Base-by-base conservation (phyloP, 2,113 vertebrate species). In the Cacatua alba region DNA sequence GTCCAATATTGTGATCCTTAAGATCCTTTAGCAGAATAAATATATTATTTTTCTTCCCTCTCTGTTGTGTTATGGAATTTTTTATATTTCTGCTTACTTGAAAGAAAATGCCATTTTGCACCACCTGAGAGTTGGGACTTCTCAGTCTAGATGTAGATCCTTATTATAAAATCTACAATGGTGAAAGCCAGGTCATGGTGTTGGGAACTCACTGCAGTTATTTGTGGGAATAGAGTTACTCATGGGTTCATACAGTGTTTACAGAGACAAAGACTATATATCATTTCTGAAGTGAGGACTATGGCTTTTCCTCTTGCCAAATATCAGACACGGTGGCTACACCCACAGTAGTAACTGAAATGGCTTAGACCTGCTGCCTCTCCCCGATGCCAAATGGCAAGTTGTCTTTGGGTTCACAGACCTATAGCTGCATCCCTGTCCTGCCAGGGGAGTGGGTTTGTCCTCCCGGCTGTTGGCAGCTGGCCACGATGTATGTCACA, bases 41-140 rank as follows among this genome's bases (percentile, higher is more conserved):
- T 17, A 17, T 11, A 7, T 65, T 37, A 33, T 59, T 70, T 70
- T 76, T 6, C n/a, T 76, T 90, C 55, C 17, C 24, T 71, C 3
- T 49, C 35, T 41, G 20, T 41, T 29, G 2, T 24, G 9, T 4
- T 53, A 9, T 4, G 11, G 9, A 39, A 9, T 48, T 82, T 76
- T 49, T 60, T 60, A 1, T 7, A 4, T 41, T 87, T 70, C 51
- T 44, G 0, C 18, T 62, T 17, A 16, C 29, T 69, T 85, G 19
- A 53, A 65, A 9, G 21, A 62, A 79, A 74, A 24, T 3, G 28
- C 3, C 4, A 7, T 7, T 46, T 90, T 82, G 13, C 28, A n/a
- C 4, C n/a, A 25, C 4, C 18, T 51, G 12, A 41, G 5, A 41
- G 3, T 1, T 46, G 39, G 6, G 37, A 46, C 3, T 35, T 37